Percentiles rank a stretch among this genome's conserved stretches.
phyloP scores from a whole-genome alignment of 2,888 invertebrate species.

The Halictus quadricinctus region DNA sequence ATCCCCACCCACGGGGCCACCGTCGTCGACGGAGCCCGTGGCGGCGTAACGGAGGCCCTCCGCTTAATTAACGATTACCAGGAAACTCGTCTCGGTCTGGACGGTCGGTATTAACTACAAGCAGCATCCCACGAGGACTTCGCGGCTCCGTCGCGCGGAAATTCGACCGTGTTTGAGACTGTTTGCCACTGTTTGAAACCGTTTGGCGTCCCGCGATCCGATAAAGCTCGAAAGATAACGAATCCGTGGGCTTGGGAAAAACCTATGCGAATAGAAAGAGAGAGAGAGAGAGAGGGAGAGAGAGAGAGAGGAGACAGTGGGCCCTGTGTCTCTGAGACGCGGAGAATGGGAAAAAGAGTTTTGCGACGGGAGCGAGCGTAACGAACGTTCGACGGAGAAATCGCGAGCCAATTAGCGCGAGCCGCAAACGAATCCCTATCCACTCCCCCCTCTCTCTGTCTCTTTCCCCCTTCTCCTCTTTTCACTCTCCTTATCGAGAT shows the following conservation, averaged over 20 bases:
- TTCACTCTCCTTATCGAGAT: slow-evolving; percentile 45
- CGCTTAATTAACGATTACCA: slow-evolving; percentile 82
- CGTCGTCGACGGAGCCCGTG: not conserved
- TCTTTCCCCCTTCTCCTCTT: not conserved
- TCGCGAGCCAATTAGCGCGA: slow-evolving; percentile 62
- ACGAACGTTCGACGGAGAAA: slow-evolving; percentile 60
- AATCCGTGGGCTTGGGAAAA: too few species aligned
- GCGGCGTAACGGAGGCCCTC: slow-evolving; percentile 71
- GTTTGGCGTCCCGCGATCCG: slow-evolving; percentile 18
- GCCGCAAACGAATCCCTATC: slow-evolving; percentile 57
- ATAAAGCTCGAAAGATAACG: slow-evolving; percentile 44
- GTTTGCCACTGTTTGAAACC: not conserved
- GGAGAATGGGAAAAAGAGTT: slow-evolving; percentile 43
- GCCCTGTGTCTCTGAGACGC: slow-evolving; percentile 40
- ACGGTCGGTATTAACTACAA: not conserved
- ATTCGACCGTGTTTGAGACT: not conserved
- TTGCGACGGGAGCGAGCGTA: slow-evolving; percentile 48
- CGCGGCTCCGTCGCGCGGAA: not conserved
- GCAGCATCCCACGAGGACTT: not conserved
- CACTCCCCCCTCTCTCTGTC: slow-evolving; percentile 1
- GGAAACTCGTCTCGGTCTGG: slow-evolving; percentile 79
- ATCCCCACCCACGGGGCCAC: slow-evolving; percentile 52
- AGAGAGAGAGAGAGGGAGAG: not conserved
- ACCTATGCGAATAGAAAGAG: too few species aligned
- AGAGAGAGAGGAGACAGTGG: slow-evolving; percentile 41